A percentile compares a stretch with the other conserved stretches of the same genome.
Evolutionary conservation across 1,140 invertebrate species (phyloP).

Genomic region (Macrotrachela quadricornifera): DNA sequence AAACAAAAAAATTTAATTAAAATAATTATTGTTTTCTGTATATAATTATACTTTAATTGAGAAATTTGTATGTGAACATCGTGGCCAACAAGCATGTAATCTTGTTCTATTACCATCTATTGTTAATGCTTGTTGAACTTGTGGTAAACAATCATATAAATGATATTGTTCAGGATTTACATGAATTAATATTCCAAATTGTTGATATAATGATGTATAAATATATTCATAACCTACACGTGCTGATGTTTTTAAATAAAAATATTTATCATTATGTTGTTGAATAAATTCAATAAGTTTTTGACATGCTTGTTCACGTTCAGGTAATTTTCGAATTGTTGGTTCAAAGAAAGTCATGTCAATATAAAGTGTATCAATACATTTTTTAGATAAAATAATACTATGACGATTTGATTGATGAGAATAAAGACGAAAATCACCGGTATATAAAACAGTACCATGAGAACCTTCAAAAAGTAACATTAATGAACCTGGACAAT

Average conservation of each 20-base stretch:
- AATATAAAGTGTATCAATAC: slow-evolving; percentile 21
- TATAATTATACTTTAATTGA: not conserved
- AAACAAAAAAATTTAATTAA: too few species aligned
- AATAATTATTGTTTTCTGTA: too few species aligned
- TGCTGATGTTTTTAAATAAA: slow-evolving; percentile 15
- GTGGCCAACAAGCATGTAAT: slow-evolving; percentile 16
- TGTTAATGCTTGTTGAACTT: slow-evolving; percentile 14
- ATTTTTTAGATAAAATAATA: not conserved
- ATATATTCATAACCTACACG: slow-evolving; percentile 21
- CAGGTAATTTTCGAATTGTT: slow-evolving; percentile 18
- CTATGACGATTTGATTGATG: slow-evolving; percentile 12
- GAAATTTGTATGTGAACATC: too few species aligned
- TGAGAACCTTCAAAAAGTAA: slow-evolving; percentile 28
- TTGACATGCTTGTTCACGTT: slow-evolving; percentile 16
- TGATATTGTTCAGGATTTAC: slow-evolving; percentile 13
- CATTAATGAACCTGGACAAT: slow-evolving; percentile 31
- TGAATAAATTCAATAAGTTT: slow-evolving; percentile 9
- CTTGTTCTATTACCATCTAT: slow-evolving; percentile 13
- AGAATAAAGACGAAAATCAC: slow-evolving; percentile 24
- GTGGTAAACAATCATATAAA: slow-evolving; percentile 16
- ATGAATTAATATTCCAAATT: slow-evolving; percentile 14
- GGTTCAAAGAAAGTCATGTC: slow-evolving; percentile 29
- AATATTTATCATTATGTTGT: slow-evolving; percentile 12
- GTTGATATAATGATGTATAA: not conserved
- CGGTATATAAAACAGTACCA: slow-evolving; percentile 26